Evolutionary conservation across 1,140 invertebrate genomes (phyloP).

Genomic region (Zaprionus africanus): DNA sequence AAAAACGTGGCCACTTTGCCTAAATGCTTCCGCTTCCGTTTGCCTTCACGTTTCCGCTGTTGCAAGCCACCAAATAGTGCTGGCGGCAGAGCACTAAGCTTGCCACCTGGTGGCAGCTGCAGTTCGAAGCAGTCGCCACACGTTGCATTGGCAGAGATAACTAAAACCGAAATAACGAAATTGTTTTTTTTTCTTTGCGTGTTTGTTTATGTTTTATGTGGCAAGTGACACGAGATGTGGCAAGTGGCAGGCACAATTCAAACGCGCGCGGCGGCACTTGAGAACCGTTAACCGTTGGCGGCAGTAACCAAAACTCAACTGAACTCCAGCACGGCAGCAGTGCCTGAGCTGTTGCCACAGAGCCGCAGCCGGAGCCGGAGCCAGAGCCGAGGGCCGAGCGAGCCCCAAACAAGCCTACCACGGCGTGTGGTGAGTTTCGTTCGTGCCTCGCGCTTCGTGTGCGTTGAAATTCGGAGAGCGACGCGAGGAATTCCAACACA

Average conservation of each 20-base stretch:
- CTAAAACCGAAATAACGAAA: not conserved
- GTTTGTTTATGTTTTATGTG: slow-evolving; percentile 39
- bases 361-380: not conserved
- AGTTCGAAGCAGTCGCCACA: slow-evolving; percentile 15
- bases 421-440: slow-evolving; percentile 63
- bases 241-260: slow-evolving; percentile 30
- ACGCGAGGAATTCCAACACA: slow-evolving; percentile 56
- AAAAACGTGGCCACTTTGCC: slow-evolving; percentile 44
- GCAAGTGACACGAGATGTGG: slow-evolving; percentile 17
- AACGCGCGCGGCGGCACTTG: slow-evolving; percentile 26
- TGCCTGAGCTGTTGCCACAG: not conserved
- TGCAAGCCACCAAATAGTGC: slow-evolving; percentile 34
- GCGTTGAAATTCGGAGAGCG: slow-evolving; percentile 53
- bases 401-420: slow-evolving; percentile 17
- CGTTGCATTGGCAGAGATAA: slow-evolving; percentile 10
- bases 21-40: slow-evolving; percentile 62
- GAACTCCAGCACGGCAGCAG: slow-evolving; percentile 33
- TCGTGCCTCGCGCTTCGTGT: slow-evolving; percentile 26
- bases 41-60: slow-evolving; percentile 34
- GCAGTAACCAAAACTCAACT: slow-evolving; percentile 81
- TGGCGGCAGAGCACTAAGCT: slow-evolving; percentile 23
- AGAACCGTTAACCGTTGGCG: slow-evolving; percentile 68
- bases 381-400: slow-evolving; percentile 16
- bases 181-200: not conserved
- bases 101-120: slow-evolving; percentile 39